Conservation (phyloP, 1,140 invertebrate species). For the Aplysia californica region DNA sequence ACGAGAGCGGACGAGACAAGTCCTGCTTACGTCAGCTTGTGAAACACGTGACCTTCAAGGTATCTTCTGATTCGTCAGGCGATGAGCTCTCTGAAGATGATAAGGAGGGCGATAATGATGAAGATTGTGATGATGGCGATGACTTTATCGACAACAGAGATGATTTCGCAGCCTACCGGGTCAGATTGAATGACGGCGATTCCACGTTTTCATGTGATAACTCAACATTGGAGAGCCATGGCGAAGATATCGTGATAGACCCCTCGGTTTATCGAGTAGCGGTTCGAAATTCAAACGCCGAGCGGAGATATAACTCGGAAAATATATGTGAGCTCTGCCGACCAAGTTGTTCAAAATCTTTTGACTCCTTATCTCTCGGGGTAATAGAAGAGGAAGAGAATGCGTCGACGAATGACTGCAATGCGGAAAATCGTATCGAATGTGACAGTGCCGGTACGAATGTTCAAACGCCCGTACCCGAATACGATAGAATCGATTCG, state of each 20-base stretch:
- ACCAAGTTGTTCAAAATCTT: too few relatives aligned
- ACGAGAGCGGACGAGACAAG: background rate
- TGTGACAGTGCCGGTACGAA: too few relatives aligned
- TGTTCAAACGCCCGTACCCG: too few relatives aligned
- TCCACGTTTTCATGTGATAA: too few relatives aligned
- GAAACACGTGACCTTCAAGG: too few relatives aligned
- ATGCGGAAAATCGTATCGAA: too few relatives aligned
- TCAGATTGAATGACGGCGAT: background rate
- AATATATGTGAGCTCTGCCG: background rate
- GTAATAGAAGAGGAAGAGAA: too few relatives aligned
- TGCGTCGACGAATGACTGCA: too few relatives aligned
- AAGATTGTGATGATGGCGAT: conserved; percentile 4
- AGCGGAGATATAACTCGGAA: background rate
- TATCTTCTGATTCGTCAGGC: too few relatives aligned
- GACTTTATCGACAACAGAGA: background rate
- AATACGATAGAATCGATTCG: too few relatives aligned
- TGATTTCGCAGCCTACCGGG: background rate
- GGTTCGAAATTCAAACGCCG: background rate
- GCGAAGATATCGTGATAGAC: background rate
- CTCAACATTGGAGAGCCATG: too few relatives aligned
- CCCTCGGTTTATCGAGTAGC: background rate
- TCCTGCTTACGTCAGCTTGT: background rate
- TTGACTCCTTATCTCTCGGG: too few relatives aligned
- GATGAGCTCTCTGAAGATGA: background rate
- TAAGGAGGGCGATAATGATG: background rate